Conservation (phyloP, 1,140 invertebrate genomes). For the Dreissena rostriformis region DNA sequence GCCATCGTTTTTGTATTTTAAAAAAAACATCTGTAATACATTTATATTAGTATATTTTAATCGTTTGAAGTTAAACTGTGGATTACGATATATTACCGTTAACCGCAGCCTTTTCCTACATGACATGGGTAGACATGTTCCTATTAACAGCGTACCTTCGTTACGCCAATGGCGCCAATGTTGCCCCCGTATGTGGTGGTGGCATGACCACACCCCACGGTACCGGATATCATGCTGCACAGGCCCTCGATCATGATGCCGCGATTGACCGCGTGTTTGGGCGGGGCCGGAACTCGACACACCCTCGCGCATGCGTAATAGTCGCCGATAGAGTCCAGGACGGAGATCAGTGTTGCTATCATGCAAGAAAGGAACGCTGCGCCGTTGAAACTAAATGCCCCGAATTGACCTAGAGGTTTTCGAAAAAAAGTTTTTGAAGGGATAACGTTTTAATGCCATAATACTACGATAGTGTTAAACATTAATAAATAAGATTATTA, state of each 20-base stretch:
- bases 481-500: background rate
- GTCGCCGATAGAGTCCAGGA: constrained; percentile 77
- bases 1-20: too few relatives aligned
- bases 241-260: constrained; percentile 93
- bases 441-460: background rate
- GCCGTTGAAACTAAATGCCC: constrained; percentile 8
- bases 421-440: too few relatives aligned
- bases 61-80: too few relatives aligned
- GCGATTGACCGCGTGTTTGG: constrained; percentile 73
- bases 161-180: constrained; percentile 92
- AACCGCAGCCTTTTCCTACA: too few relatives aligned
- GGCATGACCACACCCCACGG: constrained; percentile 91
- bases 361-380: constrained; percentile 72
- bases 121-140: too few relatives aligned
- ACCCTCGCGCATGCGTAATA: constrained; percentile 77
- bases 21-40: too few relatives aligned
- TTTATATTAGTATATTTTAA: too few relatives aligned
- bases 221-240: constrained; percentile 90
- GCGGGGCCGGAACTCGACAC: constrained; percentile 71
- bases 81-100: too few relatives aligned
- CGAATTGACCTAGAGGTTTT: constrained; percentile 41
- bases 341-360: constrained; percentile 70
- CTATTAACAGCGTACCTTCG: constrained; percentile 79
- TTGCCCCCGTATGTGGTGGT: constrained; percentile 93
- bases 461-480: background rate